Percentiles rank a stretch among this genome's conserved stretches.
phyloP scores from a whole-genome alignment of 2,888 invertebrate species.

The Ditylenchus weischeri region DNA sequence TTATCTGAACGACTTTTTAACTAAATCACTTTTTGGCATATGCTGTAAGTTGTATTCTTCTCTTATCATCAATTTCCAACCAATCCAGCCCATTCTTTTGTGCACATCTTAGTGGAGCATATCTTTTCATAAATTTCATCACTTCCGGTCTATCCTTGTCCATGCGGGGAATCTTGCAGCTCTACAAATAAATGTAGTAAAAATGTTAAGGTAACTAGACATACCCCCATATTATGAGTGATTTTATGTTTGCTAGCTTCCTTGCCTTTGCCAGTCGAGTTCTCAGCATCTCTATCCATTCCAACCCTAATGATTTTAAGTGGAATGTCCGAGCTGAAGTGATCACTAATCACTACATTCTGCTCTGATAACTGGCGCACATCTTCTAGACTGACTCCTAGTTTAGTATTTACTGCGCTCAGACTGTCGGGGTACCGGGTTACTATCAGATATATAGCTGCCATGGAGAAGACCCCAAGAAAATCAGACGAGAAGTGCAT shows the following conservation, averaged over 20 bases:
- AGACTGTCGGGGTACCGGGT: no score
- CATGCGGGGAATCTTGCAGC: slow-evolving; percentile 52
- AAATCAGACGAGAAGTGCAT: not conserved
- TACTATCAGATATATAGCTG: no score
- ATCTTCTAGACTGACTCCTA: no score
- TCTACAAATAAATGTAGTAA: slow-evolving; percentile 16
- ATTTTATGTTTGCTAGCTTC: no score
- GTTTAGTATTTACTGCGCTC: no score
- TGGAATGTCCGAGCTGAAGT: not conserved
- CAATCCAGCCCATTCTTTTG: slow-evolving; percentile 32
- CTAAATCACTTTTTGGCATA: slow-evolving; percentile 29
- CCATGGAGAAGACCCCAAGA: no score
- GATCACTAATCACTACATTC: no score
- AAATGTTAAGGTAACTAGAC: not conserved
- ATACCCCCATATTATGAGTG: not conserved
- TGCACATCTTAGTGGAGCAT: slow-evolving; percentile 41
- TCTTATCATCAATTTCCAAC: slow-evolving; percentile 45
- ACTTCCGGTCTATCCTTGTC: slow-evolving; percentile 50
- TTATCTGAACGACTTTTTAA: not conserved
- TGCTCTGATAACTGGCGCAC: no score
- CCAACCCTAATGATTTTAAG: slow-evolving; percentile 3
- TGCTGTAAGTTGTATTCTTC: slow-evolving; percentile 38
- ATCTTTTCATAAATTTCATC: slow-evolving; percentile 41
- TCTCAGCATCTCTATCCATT: slow-evolving; percentile 2
- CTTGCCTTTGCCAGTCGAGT: slow-evolving; percentile 2